A percentile compares a stretch with the other conserved stretches of the same genome.
Conservation (phyloP, 2,797 vertebrate genomes). For the Epinephelus malabaricus region DNA sequence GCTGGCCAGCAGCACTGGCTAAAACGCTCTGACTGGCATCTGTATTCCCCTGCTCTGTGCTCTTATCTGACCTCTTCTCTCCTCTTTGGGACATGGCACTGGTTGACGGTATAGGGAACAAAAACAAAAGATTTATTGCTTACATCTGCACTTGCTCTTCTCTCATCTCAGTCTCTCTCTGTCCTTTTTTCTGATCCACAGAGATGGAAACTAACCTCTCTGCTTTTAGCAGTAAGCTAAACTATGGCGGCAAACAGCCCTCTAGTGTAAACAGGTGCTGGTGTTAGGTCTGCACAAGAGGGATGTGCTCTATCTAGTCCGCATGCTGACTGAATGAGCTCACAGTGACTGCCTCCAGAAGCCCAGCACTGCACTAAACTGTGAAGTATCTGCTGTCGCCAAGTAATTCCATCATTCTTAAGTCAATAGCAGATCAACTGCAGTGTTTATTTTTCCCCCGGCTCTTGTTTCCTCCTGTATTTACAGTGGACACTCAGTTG, state of each 20-base stretch:
- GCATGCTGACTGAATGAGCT: slow-evolving; percentile 58
- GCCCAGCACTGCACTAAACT: slow-evolving; percentile 24
- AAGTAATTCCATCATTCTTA: slow-evolving; percentile 25
- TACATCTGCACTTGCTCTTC: slow-evolving; percentile 44
- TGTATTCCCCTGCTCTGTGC: slow-evolving; percentile 36
- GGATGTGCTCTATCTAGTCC: slow-evolving; percentile 43
- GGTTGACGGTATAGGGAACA: not conserved
- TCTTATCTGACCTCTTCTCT: slow-evolving; percentile 30
- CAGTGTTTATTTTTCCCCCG: slow-evolving; percentile 8
- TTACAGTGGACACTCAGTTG: slow-evolving; percentile 4
- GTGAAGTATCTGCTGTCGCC: slow-evolving; percentile 8
- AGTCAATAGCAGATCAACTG: slow-evolving; percentile 28
- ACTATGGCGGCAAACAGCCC: slow-evolving; percentile 45
- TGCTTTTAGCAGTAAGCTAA: slow-evolving; percentile 46
- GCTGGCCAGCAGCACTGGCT: slow-evolving; percentile 27
- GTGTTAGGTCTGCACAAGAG: slow-evolving; percentile 23
- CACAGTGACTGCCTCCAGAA: slow-evolving; percentile 28
- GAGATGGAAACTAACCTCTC: slow-evolving; percentile 52
- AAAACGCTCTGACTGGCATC: slow-evolving; percentile 49
- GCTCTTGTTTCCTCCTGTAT: slow-evolving; percentile 3
- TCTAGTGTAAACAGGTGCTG: slow-evolving; percentile 70
- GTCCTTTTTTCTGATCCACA: slow-evolving; percentile 10
- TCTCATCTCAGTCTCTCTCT: slow-evolving; percentile 20
- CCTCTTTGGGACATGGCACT: not conserved
- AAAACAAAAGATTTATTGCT: slow-evolving; percentile 16